These are phyloP conservation scores for Euphydryas editha DNA, from an alignment of 2,888 invertebrate genomes.

Conservation along the genomic window DNA sequence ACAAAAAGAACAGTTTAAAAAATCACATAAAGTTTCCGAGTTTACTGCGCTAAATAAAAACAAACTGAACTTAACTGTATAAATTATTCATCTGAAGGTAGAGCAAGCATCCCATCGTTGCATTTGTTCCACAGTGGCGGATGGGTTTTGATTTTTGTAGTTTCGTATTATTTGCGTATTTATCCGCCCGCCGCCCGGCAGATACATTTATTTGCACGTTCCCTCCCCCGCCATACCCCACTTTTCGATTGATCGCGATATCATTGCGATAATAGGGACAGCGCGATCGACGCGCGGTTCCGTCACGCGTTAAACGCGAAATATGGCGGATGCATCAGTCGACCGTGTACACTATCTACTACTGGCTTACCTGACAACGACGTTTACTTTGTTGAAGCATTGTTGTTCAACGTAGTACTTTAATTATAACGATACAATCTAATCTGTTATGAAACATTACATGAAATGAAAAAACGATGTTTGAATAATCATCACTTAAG, in stretches of 20 bases:
- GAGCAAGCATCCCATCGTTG: constrained; percentile 54
- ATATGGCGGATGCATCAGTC: constrained; percentile 62
- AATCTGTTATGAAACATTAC: no score
- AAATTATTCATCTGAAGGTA: constrained; percentile 44
- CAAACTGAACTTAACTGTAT: not conserved
- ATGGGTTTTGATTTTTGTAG: constrained; percentile 84
- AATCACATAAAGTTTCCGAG: no score
- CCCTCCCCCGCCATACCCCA: constrained; percentile 49
- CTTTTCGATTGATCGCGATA: constrained; percentile 83
- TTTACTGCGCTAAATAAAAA: no score
- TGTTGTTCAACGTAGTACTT: not conserved
- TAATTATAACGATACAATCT: no score
- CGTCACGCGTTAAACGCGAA: constrained; percentile 66
- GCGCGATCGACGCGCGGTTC: constrained; percentile 68
- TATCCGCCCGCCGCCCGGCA: constrained; percentile 80
- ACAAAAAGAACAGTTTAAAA: no score
- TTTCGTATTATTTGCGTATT: constrained; percentile 84
- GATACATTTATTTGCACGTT: constrained; percentile 80
- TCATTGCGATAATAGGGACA: constrained; percentile 82
- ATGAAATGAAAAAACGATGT: no score
- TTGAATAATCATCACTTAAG: no score
- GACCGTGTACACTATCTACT: constrained; percentile 45
- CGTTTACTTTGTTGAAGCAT: not conserved
- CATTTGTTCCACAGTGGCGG: constrained; percentile 74
- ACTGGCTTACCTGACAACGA: constrained; percentile 4